These are phyloP conservation scores for Lysandra bellargus DNA, from an alignment of 2,888 invertebrate genomes.

Conservation along the genomic window DNA sequence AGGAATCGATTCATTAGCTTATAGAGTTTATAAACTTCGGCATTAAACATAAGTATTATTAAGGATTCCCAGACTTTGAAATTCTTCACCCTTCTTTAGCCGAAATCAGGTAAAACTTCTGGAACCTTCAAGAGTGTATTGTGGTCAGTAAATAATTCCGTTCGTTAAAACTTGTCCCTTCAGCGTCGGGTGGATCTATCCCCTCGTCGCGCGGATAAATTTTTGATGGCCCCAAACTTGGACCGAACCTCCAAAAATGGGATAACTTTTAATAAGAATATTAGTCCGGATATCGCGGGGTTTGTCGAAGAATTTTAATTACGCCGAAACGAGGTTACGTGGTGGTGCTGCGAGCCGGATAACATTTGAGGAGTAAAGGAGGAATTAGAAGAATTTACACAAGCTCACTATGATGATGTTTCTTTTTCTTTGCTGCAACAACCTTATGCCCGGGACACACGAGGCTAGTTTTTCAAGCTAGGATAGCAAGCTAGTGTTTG, in stretches of 20 bases:
- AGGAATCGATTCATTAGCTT: too few relatives aligned
- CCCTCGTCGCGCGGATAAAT: not conserved
- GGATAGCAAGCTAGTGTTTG: too few relatives aligned
- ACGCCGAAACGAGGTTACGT: not conserved
- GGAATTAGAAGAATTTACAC: not conserved
- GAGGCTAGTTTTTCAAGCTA: too few relatives aligned
- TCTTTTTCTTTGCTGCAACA: not conserved
- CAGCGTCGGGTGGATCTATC: not conserved
- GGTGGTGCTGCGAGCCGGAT: constrained; percentile 2
- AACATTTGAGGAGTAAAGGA: not conserved
- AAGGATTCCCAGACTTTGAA: too few relatives aligned
- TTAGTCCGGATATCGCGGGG: constrained; percentile 8
- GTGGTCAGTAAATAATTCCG: constrained; percentile 24
- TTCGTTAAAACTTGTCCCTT: constrained; percentile 26
- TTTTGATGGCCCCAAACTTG: not conserved
- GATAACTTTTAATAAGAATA: constrained; percentile 25
- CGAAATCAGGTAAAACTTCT: not conserved
- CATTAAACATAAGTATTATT: too few relatives aligned
- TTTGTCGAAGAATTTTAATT: not conserved
- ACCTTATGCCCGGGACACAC: too few relatives aligned
- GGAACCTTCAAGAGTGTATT: not conserved
- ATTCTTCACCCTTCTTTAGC: not conserved
- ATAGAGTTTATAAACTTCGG: too few relatives aligned
- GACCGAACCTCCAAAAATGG: constrained; percentile 6
- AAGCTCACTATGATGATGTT: not conserved